Base-by-base conservation (phyloP, 2,888 invertebrate genomes). In the Minunthozetes semirufus region DNA sequence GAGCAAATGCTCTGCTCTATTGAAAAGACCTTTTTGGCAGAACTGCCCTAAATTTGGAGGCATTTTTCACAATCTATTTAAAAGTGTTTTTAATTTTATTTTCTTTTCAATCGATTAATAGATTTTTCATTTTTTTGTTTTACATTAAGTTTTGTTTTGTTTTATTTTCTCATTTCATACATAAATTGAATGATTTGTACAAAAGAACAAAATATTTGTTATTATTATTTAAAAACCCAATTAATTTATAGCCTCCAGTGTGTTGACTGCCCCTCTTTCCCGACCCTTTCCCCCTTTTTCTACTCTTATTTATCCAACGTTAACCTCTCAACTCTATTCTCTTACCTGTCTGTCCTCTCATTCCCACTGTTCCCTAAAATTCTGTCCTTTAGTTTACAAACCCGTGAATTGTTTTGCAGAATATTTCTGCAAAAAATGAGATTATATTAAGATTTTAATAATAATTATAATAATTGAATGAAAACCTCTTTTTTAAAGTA, bases 351-450 rank as follows among this genome's bases (percentile, higher is more conserved):
- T 6, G 9, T 56, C 25, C 53, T 53, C 8, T n/a, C 8, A 2
- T 19, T 53, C 19, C 19, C n/a, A 53, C n/a, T 53, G 13, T 33
- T 33, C 33, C 33, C 33, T n/a, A 33, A 5, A 61, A 6, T 27
- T 11, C 22, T 61, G 13, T 11, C 15, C 63, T 33, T 8, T 15
- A 15, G 25, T 22, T 59, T 27, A 29, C 25, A 63, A 63, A 63
- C 63, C 63, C 33, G 63, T 63, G 63, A 63, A 63, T 33, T 63
- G 6, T 19, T 38, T 63, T 50, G 63, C 63, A 63, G 38, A 63
- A 63, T 63, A 63, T 63, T 63, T 56, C 19, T 61, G 63, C 63
- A 33, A 63, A 29, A 61, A 63, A 33, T 63, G 63, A 63, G 63
- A 63, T 63, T 63, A 63, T 63, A 63, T 63, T 63, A 25, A 63